Evolutionary conservation across 1,140 invertebrate species (phyloP).

Genomic region (Pemphigus obesinymphae): DNA sequence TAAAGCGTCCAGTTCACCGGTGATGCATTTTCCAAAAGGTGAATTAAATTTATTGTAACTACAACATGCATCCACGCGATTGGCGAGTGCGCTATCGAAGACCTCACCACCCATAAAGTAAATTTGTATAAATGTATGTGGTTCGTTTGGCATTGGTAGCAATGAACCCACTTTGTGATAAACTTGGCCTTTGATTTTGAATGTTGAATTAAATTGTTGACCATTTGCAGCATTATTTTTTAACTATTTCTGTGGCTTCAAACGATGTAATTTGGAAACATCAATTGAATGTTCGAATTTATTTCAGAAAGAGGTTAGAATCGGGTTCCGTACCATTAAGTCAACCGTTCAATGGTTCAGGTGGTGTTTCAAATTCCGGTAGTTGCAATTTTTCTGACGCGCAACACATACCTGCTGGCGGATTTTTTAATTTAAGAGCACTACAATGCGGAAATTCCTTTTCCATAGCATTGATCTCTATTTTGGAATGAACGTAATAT

Average conservation of each 20-base stretch:
- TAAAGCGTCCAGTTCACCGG: no score
- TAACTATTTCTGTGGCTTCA: not conserved
- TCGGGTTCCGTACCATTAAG: no score
- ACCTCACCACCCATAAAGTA: not conserved
- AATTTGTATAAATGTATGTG: not conserved
- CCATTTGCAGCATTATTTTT: not conserved
- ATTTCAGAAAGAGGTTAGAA: not conserved
- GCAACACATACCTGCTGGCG: not conserved
- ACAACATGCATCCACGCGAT: no score
- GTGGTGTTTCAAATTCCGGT: no score
- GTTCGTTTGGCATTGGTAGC: not conserved
- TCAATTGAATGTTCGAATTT: no score
- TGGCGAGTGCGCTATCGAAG: no score
- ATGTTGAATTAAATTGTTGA: no score
- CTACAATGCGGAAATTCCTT: not conserved
- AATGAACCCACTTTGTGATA: not conserved
- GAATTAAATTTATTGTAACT: no score
- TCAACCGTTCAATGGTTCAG: no score
- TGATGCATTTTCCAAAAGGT: no score
- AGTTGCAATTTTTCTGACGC: not conserved
- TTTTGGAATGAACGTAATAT: not conserved
- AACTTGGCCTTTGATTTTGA: no score
- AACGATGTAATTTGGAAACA: not conserved
- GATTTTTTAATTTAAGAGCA: conserved; percentile 40
- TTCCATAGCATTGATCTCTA: not conserved